Base-by-base conservation (phyloP, 2,113 vertebrate genomes). In the Gallinago paraguaiae region DNA sequence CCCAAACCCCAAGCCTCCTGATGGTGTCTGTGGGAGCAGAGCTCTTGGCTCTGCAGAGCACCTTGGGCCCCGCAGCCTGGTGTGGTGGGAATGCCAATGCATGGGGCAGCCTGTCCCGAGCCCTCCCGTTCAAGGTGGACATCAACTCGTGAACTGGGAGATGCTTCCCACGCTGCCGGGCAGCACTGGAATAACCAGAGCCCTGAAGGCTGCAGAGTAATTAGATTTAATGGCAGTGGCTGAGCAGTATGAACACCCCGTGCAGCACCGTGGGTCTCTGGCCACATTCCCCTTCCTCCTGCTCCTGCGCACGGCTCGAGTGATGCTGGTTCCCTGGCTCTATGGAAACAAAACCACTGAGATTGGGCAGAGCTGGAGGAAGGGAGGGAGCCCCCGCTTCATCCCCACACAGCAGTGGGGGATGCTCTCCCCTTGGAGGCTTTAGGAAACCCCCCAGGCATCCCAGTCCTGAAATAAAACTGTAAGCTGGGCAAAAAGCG, bases 301-400 rank as follows among this genome's bases (percentile, higher is more conserved):
- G 8, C 39, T 93, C 83, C 63, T 39, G 53, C 0, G 0, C 20
- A 15, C 0, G 0, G 60, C 86, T 16, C 3, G 2, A 59, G 3
- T 76, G 82, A 60, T 5, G 13, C 63, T 3, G 2, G 19, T 81
- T 82, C 67, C 61, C 37, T 0, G 0, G 70, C 92, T 91, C 90
- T 71, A 0, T 63, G 82, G 79, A 54, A 82, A 84, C 69, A 78
- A 64, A 92, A 56, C 53, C 7, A 0, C 61, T 43, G 86, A 82
- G 77, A 43, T 82, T 63, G 51, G 57, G 77, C 61, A 80, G 86
- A 82, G 76, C 68, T 80, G 82, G 60, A 91, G 45, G 30, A 51
- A 91, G 48, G 33, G 59, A 72, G 33, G 35, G 41, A 82, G 61
- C 68, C 53, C 24, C 51, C 4, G 5, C 51, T 61, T 56, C 56